Percentiles rank a stretch among this genome's conserved stretches.
Conservation (phyloP, 2,113 vertebrate species). For the Cairina moschata region DNA sequence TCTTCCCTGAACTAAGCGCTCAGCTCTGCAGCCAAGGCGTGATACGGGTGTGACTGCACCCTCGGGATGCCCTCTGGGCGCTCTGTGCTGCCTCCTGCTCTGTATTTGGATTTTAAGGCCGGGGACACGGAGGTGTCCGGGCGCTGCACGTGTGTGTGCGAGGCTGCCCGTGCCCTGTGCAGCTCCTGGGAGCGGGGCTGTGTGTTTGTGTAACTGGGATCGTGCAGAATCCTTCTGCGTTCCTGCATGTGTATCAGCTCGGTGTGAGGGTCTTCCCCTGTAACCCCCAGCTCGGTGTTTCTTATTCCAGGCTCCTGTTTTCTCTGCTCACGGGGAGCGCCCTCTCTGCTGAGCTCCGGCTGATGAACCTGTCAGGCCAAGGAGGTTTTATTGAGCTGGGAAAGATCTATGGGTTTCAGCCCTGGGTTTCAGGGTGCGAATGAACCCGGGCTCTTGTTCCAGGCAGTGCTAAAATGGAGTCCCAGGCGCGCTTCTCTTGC, state of each 20-base stretch:
- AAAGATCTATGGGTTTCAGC: conserved; percentile 64
- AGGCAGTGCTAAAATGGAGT: conserved; percentile 64
- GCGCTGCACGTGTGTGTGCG: background rate
- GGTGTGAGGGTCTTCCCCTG: background rate
- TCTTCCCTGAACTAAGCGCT: background rate
- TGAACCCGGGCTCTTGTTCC: background rate
- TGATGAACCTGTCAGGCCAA: conserved; percentile 59
- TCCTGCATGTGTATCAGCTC: background rate
- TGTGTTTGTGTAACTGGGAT: accelerated
- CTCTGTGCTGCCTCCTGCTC: background rate
- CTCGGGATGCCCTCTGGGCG: background rate
- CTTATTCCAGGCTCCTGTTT: background rate
- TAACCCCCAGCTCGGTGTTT: background rate
- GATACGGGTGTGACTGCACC: background rate
- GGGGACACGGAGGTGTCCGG: background rate
- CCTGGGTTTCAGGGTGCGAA: conserved; percentile 46
- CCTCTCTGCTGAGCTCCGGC: conserved; percentile 19
- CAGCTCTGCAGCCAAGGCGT: background rate
- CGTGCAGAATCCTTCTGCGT: background rate
- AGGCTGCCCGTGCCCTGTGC: background rate
- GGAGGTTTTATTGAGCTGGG: conserved; percentile 62
- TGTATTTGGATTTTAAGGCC: background rate
- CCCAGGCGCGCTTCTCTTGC: background rate
- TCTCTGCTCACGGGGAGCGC: background rate
- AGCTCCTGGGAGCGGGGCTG: background rate